These are phyloP conservation scores for Eupithecia subfuscata DNA, from an alignment of 2,888 invertebrate species.

Conservation along the genomic window DNA sequence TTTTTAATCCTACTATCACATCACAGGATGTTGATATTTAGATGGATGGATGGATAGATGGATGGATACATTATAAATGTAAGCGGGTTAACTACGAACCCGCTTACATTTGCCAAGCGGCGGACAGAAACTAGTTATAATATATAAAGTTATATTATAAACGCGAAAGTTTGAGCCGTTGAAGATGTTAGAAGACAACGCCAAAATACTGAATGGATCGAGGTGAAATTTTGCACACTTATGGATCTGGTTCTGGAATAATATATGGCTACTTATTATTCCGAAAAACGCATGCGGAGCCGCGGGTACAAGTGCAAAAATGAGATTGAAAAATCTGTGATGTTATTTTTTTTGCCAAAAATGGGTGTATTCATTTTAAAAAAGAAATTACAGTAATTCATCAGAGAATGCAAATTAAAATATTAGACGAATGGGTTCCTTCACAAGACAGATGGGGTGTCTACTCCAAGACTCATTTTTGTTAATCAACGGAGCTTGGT, in stretches of 20 bases:
- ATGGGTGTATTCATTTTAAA: conserved; percentile 22
- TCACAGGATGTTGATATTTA: too few relatives aligned
- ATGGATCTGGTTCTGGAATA: not conserved
- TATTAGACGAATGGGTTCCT: conserved; percentile 35
- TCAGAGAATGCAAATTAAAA: conserved; percentile 42
- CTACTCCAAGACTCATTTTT: conserved; percentile 31
- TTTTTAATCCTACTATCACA: not conserved
- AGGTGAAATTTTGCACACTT: not conserved
- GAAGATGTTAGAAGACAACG: not conserved
- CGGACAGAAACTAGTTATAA: not conserved
- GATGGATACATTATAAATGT: too few relatives aligned
- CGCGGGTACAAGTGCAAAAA: not conserved
- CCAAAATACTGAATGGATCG: not conserved
- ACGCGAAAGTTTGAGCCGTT: not conserved
- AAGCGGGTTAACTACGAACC: too few relatives aligned
- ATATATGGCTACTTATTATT: not conserved
- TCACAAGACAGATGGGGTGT: conserved; percentile 30
- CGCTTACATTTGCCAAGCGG: too few relatives aligned
- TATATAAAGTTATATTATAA: not conserved
- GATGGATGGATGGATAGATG: too few relatives aligned
- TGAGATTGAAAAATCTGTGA: not conserved
- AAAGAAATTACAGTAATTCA: conserved; percentile 37
- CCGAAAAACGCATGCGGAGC: not conserved
- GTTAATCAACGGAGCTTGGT: conserved; percentile 35
- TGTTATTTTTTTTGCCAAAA: not conserved